phyloP scores from a whole-genome alignment of 2,797 vertebrate species.

The Borostomias antarcticus region DNA sequence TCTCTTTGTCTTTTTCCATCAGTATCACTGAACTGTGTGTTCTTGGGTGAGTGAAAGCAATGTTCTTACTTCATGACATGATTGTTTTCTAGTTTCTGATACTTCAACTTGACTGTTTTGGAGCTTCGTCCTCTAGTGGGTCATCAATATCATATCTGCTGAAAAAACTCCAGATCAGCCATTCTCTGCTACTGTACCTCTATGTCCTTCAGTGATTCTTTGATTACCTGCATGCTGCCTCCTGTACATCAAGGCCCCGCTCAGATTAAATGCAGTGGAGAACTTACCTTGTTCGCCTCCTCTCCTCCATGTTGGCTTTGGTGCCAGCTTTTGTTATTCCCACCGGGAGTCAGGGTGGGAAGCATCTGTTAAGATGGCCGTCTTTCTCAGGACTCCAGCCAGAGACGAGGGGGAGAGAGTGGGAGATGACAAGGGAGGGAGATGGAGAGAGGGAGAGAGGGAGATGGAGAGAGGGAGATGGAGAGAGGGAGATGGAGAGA shows the following conservation, averaged over 20 bases:
- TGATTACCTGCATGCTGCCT: conserved; percentile 26
- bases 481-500: conserved; percentile 10
- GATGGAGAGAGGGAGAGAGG: conserved; percentile 8
- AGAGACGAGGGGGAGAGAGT: conserved; percentile 44
- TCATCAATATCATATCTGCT: too few relatives aligned
- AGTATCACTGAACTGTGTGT: background rate
- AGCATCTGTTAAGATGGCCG: conserved; percentile 69
- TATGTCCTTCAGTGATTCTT: background rate
- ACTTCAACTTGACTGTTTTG: too few relatives aligned
- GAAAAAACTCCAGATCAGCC: too few relatives aligned
- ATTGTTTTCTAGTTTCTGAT: too few relatives aligned
- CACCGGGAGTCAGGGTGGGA: conserved; percentile 48
- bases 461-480: background rate
- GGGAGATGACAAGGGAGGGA: too few relatives aligned
- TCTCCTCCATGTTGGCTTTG: conserved; percentile 63
- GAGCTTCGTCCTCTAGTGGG: too few relatives aligned
- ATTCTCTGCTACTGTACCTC: too few relatives aligned
- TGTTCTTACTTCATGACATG: background rate
- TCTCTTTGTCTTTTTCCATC: background rate
- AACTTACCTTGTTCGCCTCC: conserved; percentile 38
- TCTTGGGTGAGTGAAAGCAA: background rate
- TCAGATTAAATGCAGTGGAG: conserved; percentile 42
- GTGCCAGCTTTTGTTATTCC: conserved; percentile 60
- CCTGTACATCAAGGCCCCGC: conserved; percentile 10
- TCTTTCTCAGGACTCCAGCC: conserved; percentile 68